phyloP scores from a whole-genome alignment of 2,888 invertebrate genomes.

The Tortricodes alternella region DNA sequence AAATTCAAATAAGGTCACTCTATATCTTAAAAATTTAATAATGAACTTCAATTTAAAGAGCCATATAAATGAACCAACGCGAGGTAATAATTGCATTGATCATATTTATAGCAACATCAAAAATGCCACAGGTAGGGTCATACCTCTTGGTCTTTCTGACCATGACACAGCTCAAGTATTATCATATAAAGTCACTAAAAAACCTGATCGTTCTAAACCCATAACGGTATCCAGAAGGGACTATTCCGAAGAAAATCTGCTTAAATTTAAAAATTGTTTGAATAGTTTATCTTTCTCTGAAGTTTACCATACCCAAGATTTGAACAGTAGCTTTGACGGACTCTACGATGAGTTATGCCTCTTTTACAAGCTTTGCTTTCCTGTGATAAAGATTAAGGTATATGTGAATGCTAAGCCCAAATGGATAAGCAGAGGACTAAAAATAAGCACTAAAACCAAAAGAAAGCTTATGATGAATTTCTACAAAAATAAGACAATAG shows the following conservation, averaged over 20 bases:
- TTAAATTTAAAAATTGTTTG: not conserved
- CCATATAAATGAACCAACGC: not conserved
- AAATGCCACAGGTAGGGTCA: not conserved
- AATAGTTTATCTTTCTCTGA: no score
- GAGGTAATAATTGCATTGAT: not conserved
- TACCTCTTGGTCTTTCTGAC: not conserved
- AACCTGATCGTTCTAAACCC: rapidly evolving
- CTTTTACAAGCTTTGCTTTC: no score
- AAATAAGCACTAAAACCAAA: no score
- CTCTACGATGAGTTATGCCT: no score
- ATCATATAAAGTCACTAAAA: not conserved
- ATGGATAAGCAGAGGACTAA: no score
- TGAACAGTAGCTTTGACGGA: no score
- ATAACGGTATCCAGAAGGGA: not conserved
- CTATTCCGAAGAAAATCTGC: not conserved
- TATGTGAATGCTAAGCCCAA: no score
- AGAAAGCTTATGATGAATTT: no score
- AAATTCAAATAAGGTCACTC: not conserved
- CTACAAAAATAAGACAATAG: no score
- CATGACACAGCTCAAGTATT: not conserved
- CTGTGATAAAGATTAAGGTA: no score
- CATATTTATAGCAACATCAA: not conserved
- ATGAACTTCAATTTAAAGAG: not conserved
- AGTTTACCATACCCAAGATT: no score
- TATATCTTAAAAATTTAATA: not conserved